Evolutionary conservation across 2,797 vertebrate species (phyloP), one percentile per base, ranked within the genome.

Genomic region (Setipinna tenuifilis): DNA sequence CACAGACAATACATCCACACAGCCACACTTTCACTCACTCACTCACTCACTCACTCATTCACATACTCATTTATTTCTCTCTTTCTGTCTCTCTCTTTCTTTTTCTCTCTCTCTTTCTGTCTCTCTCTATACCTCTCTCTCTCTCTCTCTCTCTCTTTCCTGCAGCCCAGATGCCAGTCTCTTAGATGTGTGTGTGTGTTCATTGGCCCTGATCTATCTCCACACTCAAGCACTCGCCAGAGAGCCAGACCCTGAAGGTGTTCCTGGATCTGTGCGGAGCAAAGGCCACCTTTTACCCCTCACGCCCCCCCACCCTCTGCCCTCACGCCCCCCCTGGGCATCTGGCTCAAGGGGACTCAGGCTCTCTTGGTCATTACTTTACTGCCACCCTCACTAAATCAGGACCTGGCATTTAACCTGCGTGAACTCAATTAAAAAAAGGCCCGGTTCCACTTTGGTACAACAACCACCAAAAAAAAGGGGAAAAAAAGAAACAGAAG

Each of bases 301-400:
- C 31, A 25, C 11, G 2, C 6, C 31, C 50, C 50, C 0, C 9
- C 50, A 54, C 50, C 50, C 14, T 41, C 35, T 5, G 5, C 35
- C 2, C 35, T 41, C 35, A 41, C 50, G 14, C 50, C 50, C 50
- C 7, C 7, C 50, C 50, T 54, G 50, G 50, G 50, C 50, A 54
- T 54, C 50, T 54, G 50, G 50, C 50, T 54, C 50, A 54, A 54
- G 50, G 50, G 50, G 1, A 1, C 50, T 54, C 50, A 10, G 50
- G 50, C 50, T 9, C 50, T 1, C 3, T 14, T 78, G 71, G 71
- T 44, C 58, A 54, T 44, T 83, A 88, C 65, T 86, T 78, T 86
- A 80, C 85, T 85, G 86, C 86, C 86, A 84, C 81, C 84, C 59
- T 44, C 28, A 65, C n/a, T 28, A 68, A 78, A 58, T 46, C 21